Percentiles rank a stretch among this genome's conserved stretches.
Conservation (phyloP, 2,888 invertebrate species). For the Petrolisthes manimaculis region DNA sequence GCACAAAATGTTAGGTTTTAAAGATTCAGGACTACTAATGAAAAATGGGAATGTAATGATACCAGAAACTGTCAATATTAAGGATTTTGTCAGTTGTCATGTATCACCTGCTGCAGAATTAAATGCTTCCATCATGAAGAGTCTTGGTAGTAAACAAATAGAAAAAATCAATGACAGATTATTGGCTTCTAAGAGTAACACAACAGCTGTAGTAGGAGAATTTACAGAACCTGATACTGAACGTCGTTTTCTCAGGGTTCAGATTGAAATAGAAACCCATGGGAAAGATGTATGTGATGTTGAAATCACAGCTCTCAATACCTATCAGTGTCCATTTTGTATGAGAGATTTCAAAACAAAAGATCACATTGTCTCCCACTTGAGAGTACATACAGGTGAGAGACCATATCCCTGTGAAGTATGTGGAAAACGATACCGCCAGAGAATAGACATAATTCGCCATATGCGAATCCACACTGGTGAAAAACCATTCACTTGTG, state of each 20-base stretch:
- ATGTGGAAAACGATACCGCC: conserved; percentile 54
- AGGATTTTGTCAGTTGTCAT: conserved; percentile 50
- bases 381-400: conserved; percentile 53
- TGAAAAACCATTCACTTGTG: conserved; percentile 59
- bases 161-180: neutral
- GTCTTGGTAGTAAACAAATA: neutral
- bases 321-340: conserved; percentile 49
- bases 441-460: conserved; percentile 50
- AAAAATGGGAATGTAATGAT: conserved; percentile 18
- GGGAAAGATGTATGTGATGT: conserved; percentile 42
- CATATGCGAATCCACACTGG: conserved; percentile 60
- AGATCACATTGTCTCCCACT: conserved; percentile 49
- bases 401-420: conserved; percentile 57
- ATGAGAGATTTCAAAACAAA: conserved; percentile 47
- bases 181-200: conserved; percentile 29
- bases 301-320: conserved; percentile 35
- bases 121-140: conserved; percentile 38
- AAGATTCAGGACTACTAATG: neutral
- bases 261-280: conserved; percentile 21
- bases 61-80: conserved; percentile 43
- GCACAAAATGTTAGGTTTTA: neutral
- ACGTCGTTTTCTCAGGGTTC: conserved; percentile 31
- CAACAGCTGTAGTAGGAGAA: conserved; percentile 39
- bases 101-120: conserved; percentile 39
- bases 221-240: conserved; percentile 17